A percentile compares a stretch with the other conserved stretches of the same genome.
phyloP scores from a whole-genome alignment of 2,113 vertebrate species.

The Strigops habroptila region DNA sequence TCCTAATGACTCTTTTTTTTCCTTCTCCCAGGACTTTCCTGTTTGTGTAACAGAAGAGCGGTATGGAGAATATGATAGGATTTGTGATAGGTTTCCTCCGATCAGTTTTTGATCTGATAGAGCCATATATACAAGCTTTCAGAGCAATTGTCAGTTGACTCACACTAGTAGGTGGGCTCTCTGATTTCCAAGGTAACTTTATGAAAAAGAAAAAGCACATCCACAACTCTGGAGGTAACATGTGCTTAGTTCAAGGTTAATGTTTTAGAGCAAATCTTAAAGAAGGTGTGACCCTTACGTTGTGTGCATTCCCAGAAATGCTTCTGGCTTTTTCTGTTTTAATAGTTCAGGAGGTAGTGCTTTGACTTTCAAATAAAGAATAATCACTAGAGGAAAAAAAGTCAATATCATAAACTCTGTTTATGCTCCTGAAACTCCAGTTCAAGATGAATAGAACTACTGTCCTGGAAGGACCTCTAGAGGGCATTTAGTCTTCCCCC shows the following conservation, averaged over 20 bases:
- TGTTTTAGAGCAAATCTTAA: not conserved
- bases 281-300: not conserved
- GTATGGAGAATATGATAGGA: not conserved
- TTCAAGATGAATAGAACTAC: not conserved
- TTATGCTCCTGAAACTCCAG: not conserved
- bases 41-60: not conserved
- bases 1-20: not conserved
- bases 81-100: not conserved
- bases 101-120: not conserved
- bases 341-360: not conserved
- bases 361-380: not conserved
- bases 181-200: not conserved
- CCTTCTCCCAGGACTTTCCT: not conserved
- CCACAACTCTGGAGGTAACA: accelerated
- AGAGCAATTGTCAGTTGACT: not conserved
- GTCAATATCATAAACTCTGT: not conserved
- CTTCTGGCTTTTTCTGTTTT: not conserved
- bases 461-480: not conserved
- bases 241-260: not conserved
- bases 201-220: not conserved
- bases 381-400: not conserved
- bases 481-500: not conserved
- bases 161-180: not conserved
- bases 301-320: not conserved
- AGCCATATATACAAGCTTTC: not conserved